phyloP scores from a whole-genome alignment of 1,140 invertebrate genomes.

The Harlomillsia oculata region DNA sequence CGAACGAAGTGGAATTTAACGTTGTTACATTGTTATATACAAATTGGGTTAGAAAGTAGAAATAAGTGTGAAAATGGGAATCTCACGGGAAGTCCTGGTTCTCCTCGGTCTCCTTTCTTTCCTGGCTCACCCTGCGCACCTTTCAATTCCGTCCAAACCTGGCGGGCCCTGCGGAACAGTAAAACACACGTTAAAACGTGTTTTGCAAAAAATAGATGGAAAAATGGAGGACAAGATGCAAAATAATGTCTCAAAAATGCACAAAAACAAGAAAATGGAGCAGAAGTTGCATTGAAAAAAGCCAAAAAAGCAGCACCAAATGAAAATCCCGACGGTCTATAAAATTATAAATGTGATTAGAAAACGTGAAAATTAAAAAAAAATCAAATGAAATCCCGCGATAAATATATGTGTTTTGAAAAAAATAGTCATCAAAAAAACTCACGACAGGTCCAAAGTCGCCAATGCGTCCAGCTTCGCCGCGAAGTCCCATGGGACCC shows the following conservation, averaged over 20 bases:
- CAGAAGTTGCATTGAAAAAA: neutral
- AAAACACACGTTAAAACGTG: neutral
- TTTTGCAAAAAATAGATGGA: neutral
- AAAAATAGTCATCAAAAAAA: too few relatives aligned
- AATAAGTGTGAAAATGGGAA: neutral
- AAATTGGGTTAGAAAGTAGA: neutral
- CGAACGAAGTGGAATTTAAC: constrained; percentile 2
- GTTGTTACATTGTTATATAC: neutral
- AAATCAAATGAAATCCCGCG: neutral
- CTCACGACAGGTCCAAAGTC: constrained; percentile 21
- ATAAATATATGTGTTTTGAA: too few relatives aligned
- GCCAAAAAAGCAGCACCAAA: neutral
- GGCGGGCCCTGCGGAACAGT: constrained; percentile 21
- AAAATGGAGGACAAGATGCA: neutral
- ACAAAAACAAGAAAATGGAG: neutral
- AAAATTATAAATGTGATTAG: neutral
- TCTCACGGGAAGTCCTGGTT: constrained; percentile 80
- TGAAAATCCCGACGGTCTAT: neutral
- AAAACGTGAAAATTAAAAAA: too few relatives aligned
- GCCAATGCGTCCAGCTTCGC: constrained; percentile 57
- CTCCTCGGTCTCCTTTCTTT: constrained; percentile 68
- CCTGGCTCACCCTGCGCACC: constrained; percentile 46
- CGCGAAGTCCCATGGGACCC: constrained; percentile 80
- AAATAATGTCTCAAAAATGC: neutral
- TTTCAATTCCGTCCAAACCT: constrained; percentile 31